phyloP scores from a whole-genome alignment of 2,113 vertebrate genomes.

The Brachionichthys hirsutus region DNA sequence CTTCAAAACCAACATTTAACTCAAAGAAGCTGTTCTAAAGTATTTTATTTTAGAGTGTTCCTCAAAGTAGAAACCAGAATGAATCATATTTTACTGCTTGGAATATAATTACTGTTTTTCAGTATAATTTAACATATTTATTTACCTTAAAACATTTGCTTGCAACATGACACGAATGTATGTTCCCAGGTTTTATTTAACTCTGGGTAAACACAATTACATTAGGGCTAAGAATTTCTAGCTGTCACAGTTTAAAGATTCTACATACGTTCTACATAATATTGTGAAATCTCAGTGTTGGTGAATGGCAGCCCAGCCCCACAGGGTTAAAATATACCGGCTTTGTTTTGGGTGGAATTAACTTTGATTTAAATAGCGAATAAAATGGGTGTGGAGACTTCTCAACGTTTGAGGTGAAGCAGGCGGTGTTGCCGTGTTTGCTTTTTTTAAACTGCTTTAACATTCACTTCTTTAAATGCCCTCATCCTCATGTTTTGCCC shows the following conservation, averaged over 20 bases:
- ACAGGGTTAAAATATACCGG: slow-evolving; percentile 41
- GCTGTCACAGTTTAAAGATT: too few species aligned
- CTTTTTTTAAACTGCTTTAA: not conserved
- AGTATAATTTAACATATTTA: not conserved
- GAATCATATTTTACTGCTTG: not conserved
- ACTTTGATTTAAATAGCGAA: slow-evolving; percentile 6
- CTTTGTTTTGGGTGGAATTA: slow-evolving; percentile 3
- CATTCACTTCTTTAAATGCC: slow-evolving; percentile 3
- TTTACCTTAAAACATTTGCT: not conserved
- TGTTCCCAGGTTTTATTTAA: too few species aligned
- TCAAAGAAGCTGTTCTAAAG: too few species aligned
- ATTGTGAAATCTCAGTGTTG: not conserved
- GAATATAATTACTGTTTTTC: not conserved
- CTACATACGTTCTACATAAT: too few species aligned
- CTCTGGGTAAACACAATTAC: too few species aligned
- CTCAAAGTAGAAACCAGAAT: not conserved
- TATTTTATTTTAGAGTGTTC: not conserved
- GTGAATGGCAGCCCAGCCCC: slow-evolving; percentile 5
- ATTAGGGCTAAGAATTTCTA: too few species aligned
- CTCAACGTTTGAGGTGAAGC: slow-evolving; percentile 12
- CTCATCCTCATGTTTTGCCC: slow-evolving; percentile 10
- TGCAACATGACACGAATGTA: too few species aligned
- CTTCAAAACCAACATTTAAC: too few species aligned
- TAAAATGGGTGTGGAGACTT: slow-evolving; percentile 10
- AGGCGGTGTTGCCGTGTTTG: not conserved